These are phyloP conservation scores for Dendropsophus ebraccatus DNA, from an alignment of 2,113 vertebrate species.

Conservation along the genomic window DNA sequence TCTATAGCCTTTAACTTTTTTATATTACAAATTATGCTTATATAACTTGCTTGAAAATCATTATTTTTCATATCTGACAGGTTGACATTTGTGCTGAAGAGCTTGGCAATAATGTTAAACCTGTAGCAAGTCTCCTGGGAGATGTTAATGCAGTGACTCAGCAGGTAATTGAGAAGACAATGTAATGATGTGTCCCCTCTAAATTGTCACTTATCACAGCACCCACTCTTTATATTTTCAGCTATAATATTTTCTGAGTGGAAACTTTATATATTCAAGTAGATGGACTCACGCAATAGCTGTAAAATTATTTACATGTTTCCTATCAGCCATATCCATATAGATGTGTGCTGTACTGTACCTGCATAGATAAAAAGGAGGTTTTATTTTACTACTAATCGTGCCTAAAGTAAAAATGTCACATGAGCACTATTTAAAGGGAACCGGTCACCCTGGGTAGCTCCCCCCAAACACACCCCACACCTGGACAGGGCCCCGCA, in stretches of 20 bases:
- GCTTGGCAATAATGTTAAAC: conserved; percentile 92
- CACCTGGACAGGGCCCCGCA: no score
- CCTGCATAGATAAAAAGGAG: no score
- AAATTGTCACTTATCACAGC: conserved; percentile 29
- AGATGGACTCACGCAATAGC: no score
- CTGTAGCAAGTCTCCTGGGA: conserved; percentile 84
- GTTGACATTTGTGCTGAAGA: conserved; percentile 95
- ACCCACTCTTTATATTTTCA: neutral
- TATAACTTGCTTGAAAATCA: neutral
- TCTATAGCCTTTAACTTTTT: no score
- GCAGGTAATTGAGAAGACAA: conserved; percentile 76
- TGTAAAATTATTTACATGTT: no score
- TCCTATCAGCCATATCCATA: no score
- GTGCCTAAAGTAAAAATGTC: no score
- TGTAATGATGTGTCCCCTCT: neutral
- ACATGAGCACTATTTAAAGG: no score
- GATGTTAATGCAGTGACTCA: conserved; percentile 81
- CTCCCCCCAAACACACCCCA: no score
- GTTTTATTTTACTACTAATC: no score
- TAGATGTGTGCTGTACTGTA: neutral
- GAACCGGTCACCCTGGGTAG: no score
- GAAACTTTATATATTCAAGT: neutral
- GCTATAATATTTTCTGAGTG: neutral
- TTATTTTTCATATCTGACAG: conserved; percentile 67
- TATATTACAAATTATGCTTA: neutral